Base-by-base conservation (phyloP, 2,888 invertebrate genomes). In the Hydriomena furcata region DNA sequence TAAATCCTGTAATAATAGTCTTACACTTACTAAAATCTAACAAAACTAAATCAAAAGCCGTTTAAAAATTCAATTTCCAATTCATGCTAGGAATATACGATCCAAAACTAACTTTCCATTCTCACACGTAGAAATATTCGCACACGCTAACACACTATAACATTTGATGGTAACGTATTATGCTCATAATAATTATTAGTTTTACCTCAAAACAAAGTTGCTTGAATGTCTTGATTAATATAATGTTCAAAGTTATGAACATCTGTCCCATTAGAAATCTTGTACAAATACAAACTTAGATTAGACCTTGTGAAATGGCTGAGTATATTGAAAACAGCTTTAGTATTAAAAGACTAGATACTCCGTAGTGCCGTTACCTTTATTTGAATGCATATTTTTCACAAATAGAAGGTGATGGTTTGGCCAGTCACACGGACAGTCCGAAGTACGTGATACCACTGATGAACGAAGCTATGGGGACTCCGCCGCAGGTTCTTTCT, bases 381-480 rank as follows among this genome's bases (percentile, higher is more conserved):
- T 32, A 12, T 34, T 35, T 46, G 37, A 49, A 30, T 30, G 21
- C 27, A n/a, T n/a, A 35, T 43, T 54, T 32, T 55, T 30, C 43
- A 13, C 12, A 35, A 43, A 55, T 76, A 88, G 89, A 88, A 74
- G 85, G 84, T 58, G 88, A 87, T 52, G 83, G 85, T 67, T 84
- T 82, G 70, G 76, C 71, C 66, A 68, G 78, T 68, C 70, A 69
- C 52, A 70, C 76, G 38, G 84, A 80, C 61, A 85, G 87, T 69
- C 84, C 86, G 55, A 86, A 87, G 78, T 85, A 76, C 71, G 68
- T 84, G 71, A 72, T 83, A 51, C 78, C 79, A 34, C 82, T 75
- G 69, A 79, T 84, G 79, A 73, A 69, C 58, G 85, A 85, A 45
- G 77, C 76, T 36, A 73, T 84, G 62, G 81, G 70, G 63, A 74